Base-by-base conservation (phyloP, 2,797 vertebrate species). In the Agapornis canus region DNA sequence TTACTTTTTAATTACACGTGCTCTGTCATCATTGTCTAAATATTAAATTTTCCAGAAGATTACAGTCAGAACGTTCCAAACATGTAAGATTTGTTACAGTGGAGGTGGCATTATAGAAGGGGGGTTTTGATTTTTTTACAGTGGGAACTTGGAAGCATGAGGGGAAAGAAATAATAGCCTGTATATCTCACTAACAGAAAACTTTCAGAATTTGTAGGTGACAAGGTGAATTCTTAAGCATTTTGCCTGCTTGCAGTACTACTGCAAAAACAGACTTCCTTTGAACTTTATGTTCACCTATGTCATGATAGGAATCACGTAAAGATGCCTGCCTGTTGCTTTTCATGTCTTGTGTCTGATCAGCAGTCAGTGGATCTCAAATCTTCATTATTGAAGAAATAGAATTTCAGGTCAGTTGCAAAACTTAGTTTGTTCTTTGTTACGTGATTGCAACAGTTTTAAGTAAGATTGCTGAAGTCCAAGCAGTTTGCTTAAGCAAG, bases 21-120 rank as follows among this genome's bases (percentile, higher is more conserved):
- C 22, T 90, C 82, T 89, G 61, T 86, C 47, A 42, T 95, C 73
- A 90, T 57, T 90, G 56, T 87, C 56, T 78, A 89, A 82, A 81
- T 75, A 87, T 10, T 64, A 69, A 92, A 31, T 73, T 83, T 92
- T 82, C 42, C 19, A 70, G 57, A 51, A 42, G 71, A 10, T 77
- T 65, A 66, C 31, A 90, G 49, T 25, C 63, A 70, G 31, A 66
- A 60, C 1, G 1, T 40, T 89, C 45, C 77, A 75, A 92, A 45
- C 18, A n/a, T 71, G 75, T 56, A 49, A 29, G 10, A 4, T 76
- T 47, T 88, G 10, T 35, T 66, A 43, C 27, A 89, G 21, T 78
- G 39, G 29, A 82, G 49, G 82, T 45, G 69, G 19, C 77, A 69
- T 68, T 78, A 60, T 70, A 59, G 52, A 78, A 61, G 4, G 4